Evolutionary conservation across 2,797 vertebrate species (phyloP).

Genomic region (Brachyrhaphis roseni): DNA sequence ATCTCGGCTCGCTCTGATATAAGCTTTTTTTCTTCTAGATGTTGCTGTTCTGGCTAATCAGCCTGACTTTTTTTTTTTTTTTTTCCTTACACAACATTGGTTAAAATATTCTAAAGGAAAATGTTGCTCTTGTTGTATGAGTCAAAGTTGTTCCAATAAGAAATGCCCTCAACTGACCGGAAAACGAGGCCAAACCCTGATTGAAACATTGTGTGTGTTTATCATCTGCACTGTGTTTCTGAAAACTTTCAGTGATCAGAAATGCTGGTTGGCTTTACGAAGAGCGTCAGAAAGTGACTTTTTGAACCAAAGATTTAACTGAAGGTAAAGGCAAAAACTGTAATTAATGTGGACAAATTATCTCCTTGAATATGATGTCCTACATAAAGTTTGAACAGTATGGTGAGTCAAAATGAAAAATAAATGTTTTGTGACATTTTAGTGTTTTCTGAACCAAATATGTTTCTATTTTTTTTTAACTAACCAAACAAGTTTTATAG

Average conservation of each 20-base stretch:
- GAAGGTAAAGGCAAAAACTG: background rate
- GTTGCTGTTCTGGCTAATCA: constrained; percentile 65
- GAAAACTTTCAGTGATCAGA: background rate
- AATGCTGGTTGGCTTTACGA: background rate
- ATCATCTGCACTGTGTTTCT: background rate
- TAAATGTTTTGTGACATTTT: background rate
- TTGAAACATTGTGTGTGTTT: background rate
- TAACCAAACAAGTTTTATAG: background rate
- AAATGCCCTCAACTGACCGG: background rate
- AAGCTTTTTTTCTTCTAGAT: constrained; percentile 57
- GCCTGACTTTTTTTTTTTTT: constrained; percentile 55
- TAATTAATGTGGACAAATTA: background rate
- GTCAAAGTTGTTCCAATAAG: background rate
- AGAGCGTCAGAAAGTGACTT: no score
- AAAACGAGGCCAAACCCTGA: background rate
- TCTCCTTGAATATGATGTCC: background rate
- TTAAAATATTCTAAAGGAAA: constrained; percentile 8
- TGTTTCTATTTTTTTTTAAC: background rate
- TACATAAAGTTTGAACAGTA: background rate
- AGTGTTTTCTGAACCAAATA: background rate
- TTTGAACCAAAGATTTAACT: background rate
- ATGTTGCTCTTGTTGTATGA: background rate
- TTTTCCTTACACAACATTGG: constrained; percentile 21
- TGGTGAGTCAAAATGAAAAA: background rate
- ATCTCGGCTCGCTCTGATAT: constrained; percentile 70